These are phyloP conservation scores for Gymnothorax javanicus DNA, from an alignment of 2,797 vertebrate species.

Conservation along the genomic window DNA sequence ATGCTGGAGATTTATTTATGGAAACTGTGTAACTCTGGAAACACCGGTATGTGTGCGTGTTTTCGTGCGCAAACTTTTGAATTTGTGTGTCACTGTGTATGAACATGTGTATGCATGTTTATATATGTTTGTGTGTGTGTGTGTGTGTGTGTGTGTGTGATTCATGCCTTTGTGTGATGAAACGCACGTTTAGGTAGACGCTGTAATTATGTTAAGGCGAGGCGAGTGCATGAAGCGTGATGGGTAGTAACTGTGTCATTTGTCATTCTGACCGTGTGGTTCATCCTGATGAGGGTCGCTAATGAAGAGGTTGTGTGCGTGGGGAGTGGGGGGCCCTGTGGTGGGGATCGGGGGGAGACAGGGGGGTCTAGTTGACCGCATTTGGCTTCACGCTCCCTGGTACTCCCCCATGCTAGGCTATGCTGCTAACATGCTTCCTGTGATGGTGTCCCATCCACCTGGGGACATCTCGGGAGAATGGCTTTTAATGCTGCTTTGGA, in stretches of 20 bases:
- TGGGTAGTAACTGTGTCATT: constrained; percentile 18
- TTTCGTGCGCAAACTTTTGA: neutral
- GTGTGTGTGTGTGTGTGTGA: neutral
- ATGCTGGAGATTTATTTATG: constrained; percentile 13
- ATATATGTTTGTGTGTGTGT: neutral
- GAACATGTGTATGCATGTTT: neutral
- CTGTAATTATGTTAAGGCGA: constrained; percentile 20
- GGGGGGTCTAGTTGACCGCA: constrained; percentile 5
- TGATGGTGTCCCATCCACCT: neutral
- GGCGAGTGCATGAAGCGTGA: constrained; percentile 9
- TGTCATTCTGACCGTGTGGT: neutral
- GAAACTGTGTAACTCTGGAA: too few relatives aligned
- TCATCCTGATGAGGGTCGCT: constrained; percentile 12
- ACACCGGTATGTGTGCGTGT: neutral
- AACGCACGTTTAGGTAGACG: constrained; percentile 1
- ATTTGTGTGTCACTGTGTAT: neutral
- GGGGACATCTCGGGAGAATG: neutral
- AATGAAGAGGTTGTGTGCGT: constrained; percentile 6
- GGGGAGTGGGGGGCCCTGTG: neutral
- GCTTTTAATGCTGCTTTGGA: neutral
- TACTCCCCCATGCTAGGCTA: neutral
- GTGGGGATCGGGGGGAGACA: too few relatives aligned
- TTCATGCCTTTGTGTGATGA: constrained; percentile 20
- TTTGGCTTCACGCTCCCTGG: neutral
- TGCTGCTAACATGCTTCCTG: neutral